These are phyloP conservation scores for Subanguina moxae DNA, from an alignment of 1,140 invertebrate genomes.

Conservation along the genomic window DNA sequence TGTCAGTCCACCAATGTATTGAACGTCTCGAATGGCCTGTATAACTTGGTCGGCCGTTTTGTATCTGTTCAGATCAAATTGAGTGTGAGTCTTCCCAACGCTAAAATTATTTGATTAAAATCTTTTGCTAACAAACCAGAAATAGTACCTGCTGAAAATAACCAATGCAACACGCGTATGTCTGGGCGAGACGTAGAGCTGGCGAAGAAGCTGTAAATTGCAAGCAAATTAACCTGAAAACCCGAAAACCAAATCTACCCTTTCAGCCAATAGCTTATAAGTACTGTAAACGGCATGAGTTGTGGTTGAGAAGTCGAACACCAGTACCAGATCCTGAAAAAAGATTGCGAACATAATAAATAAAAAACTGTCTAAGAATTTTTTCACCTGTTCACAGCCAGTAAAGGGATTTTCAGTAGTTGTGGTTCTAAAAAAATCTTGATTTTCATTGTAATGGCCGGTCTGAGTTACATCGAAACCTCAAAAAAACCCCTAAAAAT, in stretches of 20 bases:
- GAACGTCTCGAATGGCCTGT: conserved; percentile 40
- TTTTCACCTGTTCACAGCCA: conserved; percentile 31
- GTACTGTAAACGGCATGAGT: conserved; percentile 49
- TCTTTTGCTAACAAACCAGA: too few relatives aligned
- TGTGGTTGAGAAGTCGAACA: conserved; percentile 57
- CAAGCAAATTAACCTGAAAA: not conserved
- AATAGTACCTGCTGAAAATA: conserved; percentile 38
- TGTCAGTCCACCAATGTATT: conserved; percentile 55
- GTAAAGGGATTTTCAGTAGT: conserved; percentile 46
- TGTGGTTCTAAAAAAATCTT: conserved; percentile 21
- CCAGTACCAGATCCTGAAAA: conserved; percentile 46
- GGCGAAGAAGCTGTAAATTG: conserved; percentile 29
- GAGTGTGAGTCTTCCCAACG: conserved; percentile 49
- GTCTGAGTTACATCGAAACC: too few relatives aligned
- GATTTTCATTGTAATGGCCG: conserved; percentile 14
- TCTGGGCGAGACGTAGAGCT: conserved; percentile 49
- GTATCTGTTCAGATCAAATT: conserved; percentile 52
- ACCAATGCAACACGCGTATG: conserved; percentile 56
- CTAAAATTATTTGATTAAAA: conserved; percentile 14
- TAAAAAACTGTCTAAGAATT: not conserved
- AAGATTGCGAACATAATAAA: not conserved
- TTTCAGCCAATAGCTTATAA: conserved; percentile 42
- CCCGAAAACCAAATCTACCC: not conserved
- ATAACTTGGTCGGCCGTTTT: conserved; percentile 50
- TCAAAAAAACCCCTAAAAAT: too few relatives aligned